Conservation (phyloP, 2,113 vertebrate genomes). For the pig (Sus scrofa) region T2T-Sscrofa CM000818.6:120482001-120482500, state of each 20-base stretch:
- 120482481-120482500: neutral
- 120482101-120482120: neutral
- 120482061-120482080: neutral
- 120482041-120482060: neutral
- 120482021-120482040: neutral
- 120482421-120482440: neutral
- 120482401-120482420: neutral
- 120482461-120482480: neutral
- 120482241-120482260: neutral
- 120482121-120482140: neutral
- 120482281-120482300: neutral
- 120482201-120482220: no score
- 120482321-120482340: neutral
- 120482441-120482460: neutral
- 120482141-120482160: neutral
- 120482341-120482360: neutral
- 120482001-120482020: neutral
- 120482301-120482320: rapidly evolving
- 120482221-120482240: neutral
- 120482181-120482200: neutral
- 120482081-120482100: neutral
- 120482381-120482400: neutral
- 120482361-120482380: neutral
- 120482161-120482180: neutral
- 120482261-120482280: neutral